Evolutionary conservation across 2,113 vertebrate genomes (phyloP), one percentile per base, ranked within the genome.

Genomic region (Erpornis zantholeuca): DNA sequence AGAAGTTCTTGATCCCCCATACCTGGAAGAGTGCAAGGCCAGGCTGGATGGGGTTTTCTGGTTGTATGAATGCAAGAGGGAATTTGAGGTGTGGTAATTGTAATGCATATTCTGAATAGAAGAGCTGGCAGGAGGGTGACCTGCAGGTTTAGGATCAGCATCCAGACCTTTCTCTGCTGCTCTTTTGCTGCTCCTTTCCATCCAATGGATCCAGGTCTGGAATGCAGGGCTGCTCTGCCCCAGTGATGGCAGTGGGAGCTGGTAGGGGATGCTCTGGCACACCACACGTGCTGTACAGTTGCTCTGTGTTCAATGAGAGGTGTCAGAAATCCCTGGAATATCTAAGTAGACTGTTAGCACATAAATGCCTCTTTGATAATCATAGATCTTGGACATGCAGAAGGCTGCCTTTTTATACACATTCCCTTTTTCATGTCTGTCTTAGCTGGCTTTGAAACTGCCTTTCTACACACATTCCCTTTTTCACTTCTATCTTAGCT

Each of bases 251-350:
- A 22, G 4, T 12, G 36, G 29, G 11, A 64, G 40, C 4, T 56
- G 16, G 42, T 9, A 22, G 10, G 14, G 44, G 16, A 42, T 72
- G 18, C 24, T 52, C 23, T 81, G 59, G 29, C 25, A 54, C 3
- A 1, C 7, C 8, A 3, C 9, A 2, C 2, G 3, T 65, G 59
- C 45, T 77, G 15, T n/a, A 11, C 22, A 15, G 11, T 3, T 71
- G 44, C 10, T 50, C 49, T 45, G 31, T 28, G 53, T 56, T 29
- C 40, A 63, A 3, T 42, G 36, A 42, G 15, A 45, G 28, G 21
- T n/a, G 28, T 50, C 54, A 84, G 44, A 87, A 89, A 65, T 15
- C 27, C 40, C 45, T 52, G 54, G 27, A 29, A 64, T 52, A 72
- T 42, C 40, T 27, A 54, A 77, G 40, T 2, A 38, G 54, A 60